These are phyloP conservation scores for Nomada fucata DNA, from an alignment of 2,888 invertebrate genomes.

Conservation along the genomic window DNA sequence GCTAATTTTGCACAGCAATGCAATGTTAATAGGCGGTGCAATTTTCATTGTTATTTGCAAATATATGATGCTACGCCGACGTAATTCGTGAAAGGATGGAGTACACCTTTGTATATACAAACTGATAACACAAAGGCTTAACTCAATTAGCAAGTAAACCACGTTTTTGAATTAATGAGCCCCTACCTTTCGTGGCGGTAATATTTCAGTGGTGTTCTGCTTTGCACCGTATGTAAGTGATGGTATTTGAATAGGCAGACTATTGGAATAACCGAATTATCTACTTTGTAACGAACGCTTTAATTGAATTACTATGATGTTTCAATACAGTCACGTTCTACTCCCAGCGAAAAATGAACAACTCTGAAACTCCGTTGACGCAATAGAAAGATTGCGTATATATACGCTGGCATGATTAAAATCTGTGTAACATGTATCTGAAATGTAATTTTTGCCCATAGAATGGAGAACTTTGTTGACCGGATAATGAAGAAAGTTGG, in stretches of 20 bases:
- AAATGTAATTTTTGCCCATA: too few species aligned
- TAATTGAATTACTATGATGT: neutral
- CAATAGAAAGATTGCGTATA: too few species aligned
- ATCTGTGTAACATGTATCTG: too few species aligned
- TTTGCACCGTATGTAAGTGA: neutral
- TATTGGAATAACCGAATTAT: neutral
- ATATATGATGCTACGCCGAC: neutral
- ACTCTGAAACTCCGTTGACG: too few species aligned
- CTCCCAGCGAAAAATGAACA: too few species aligned
- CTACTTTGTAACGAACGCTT: neutral
- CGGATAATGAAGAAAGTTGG: too few species aligned
- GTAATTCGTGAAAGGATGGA: neutral
- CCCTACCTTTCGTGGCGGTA: neutral
- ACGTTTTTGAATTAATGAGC: conserved; percentile 9
- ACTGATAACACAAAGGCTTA: neutral
- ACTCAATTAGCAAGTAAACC: conserved; percentile 6
- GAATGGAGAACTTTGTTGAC: too few species aligned
- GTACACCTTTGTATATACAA: too few species aligned
- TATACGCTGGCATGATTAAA: too few species aligned
- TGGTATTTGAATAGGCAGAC: conserved; percentile 7
- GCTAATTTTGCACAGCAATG: too few species aligned
- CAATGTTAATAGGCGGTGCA: too few species aligned
- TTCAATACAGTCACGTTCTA: neutral
- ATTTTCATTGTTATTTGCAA: too few species aligned
- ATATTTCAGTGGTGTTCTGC: neutral